Conservation (phyloP, 2,797 vertebrate species). For the Sebastes nivosus region DNA sequence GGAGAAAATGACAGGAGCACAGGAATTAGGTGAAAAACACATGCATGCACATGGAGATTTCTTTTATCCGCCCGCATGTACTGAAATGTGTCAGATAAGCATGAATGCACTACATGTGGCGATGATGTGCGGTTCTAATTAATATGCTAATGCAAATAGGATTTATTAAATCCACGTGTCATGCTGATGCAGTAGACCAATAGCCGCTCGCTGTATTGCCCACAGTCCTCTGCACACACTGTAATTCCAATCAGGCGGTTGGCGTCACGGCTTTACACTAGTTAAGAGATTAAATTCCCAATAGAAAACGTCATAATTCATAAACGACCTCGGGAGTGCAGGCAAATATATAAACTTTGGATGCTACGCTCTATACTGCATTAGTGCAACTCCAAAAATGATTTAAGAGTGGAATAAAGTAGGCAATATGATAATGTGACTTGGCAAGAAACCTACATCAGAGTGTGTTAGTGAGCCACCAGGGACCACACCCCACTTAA, state of each 20-base stretch:
- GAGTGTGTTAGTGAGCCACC: slow-evolving; percentile 42
- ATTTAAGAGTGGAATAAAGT: slow-evolving; percentile 33
- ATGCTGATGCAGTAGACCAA: slow-evolving; percentile 36
- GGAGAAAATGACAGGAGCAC: slow-evolving; percentile 53
- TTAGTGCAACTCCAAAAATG: slow-evolving; percentile 12
- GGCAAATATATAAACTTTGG: not conserved
- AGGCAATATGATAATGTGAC: slow-evolving; percentile 57
- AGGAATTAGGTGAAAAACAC: slow-evolving; percentile 49
- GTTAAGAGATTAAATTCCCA: slow-evolving; percentile 12
- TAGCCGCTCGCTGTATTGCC: slow-evolving; percentile 8
- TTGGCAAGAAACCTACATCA: slow-evolving; percentile 54
- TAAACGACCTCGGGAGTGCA: not conserved
- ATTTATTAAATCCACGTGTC: slow-evolving; percentile 72
- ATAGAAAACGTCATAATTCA: not conserved
- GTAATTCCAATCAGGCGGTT: slow-evolving; percentile 6
- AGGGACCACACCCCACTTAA: slow-evolving; percentile 69
- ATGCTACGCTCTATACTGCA: slow-evolving; percentile 2
- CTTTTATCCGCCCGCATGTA: slow-evolving; percentile 29
- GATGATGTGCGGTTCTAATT: slow-evolving; percentile 55
- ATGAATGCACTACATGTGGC: slow-evolving; percentile 61
- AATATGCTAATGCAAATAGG: slow-evolving; percentile 67
- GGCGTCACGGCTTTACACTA: not conserved
- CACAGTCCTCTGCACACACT: slow-evolving; percentile 7
- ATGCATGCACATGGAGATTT: slow-evolving; percentile 41
- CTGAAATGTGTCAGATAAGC: slow-evolving; percentile 60